phyloP scores from a whole-genome alignment of 2,888 invertebrate species.

The Himalopsyche japonica region DNA sequence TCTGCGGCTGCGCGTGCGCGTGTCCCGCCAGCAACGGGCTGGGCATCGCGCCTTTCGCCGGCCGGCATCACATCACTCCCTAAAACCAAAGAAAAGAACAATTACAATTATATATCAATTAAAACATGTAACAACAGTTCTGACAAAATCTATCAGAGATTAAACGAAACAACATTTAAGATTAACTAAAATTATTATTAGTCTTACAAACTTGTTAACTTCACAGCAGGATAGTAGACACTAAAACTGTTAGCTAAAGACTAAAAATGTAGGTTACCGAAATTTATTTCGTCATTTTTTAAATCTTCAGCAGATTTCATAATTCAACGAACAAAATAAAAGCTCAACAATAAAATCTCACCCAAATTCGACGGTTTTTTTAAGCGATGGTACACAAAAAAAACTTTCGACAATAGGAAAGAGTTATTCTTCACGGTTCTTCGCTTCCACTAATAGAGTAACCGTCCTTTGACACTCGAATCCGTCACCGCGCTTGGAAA shows the following conservation, averaged over 20 bases:
- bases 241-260: no score
- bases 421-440: not conserved
- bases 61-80: slow-evolving; percentile 65
- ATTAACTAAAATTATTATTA: no score
- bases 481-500: slow-evolving; percentile 4
- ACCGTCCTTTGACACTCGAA: not conserved
- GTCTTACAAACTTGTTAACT: no score
- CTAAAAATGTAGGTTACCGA: no score
- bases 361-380: not conserved
- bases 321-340: not conserved
- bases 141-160: no score
- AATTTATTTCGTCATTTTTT: not conserved
- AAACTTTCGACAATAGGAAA: not conserved
- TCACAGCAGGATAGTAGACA: no score
- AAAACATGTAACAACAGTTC: no score
- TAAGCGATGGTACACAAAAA: not conserved
- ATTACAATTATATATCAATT: no score
- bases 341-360: not conserved
- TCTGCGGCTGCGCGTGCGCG: slow-evolving; percentile 25
- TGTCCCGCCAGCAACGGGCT: slow-evolving; percentile 59
- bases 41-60: slow-evolving; percentile 62
- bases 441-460: not conserved
- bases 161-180: no score
- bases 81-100: slow-evolving; percentile 49
- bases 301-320: not conserved